Base-by-base conservation (phyloP, 2,888 invertebrate genomes). In the Ormyrus nitidulus region DNA sequence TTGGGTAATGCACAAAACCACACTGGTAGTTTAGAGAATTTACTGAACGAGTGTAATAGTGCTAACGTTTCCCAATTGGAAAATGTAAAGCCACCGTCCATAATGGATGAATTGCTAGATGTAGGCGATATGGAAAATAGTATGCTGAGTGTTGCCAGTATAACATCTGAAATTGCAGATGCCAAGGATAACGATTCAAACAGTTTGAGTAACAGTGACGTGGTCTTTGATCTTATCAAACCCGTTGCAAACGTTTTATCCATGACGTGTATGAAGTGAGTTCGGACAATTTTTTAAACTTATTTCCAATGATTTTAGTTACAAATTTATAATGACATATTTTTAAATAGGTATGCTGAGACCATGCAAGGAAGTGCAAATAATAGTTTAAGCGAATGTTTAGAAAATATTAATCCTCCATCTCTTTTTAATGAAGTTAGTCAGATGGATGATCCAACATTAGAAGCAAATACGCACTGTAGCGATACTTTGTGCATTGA, bases 81-180 rank as follows among this genome's bases (percentile, higher is more conserved):
- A 53, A 95, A 95, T 82, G 93, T 96, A 4, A 96, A 96, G 87
- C 96, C 97, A 4, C 96, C 97, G 0, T 96, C 96, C 0, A 93
- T 95, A 83, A 94, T 96, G 94, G 95, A 95, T 79, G 92, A 94
- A 85, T 89, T 95, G 6, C 83, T 88, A 0, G 90, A 90, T 64
- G 86, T 83, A 6, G 89, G 86, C 1, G 97, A 97, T 85, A 93
- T 95, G 93, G 95, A 95, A 83, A 94, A 94, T 82, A 97, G 96
- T 83, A 95, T 96, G 94, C 91, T 95, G 11, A 97, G 96, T 76
- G 95, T 97, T 0, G 95, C 95, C 0, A 97, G 96, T 87, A 94
- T 96, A 79, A 94, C 94, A 48, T 96, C 95, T 0, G 96, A 96
- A 90, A 93, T 95, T 5, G 95, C 93, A 0, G 96, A 95, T 78